Base-by-base conservation (phyloP, 53 echinoderm and acorn worm species). In the Zoroaster sp. region DNA sequence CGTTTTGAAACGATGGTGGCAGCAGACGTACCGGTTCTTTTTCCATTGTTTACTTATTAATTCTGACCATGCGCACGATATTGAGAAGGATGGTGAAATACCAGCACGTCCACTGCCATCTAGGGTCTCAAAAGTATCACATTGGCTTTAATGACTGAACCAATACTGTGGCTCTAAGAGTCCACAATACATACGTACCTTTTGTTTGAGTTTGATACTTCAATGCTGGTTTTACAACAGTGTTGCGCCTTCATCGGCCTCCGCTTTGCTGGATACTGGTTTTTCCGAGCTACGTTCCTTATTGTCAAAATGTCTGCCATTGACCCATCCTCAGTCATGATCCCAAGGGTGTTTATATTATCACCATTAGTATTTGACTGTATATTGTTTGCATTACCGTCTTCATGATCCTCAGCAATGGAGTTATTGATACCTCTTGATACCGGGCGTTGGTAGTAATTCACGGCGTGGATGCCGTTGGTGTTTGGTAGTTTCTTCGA, bases 401-500 rank as follows among this genome's bases (percentile, higher is more conserved):
- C 8, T 18, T 74, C 74, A 17, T 83, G 83, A 28, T 83, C 67
- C 79, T 33, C 40, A 3, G n/a, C 4, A 40, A n/a, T 20, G 74
- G n/a, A 23, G 74, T 5, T 37, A 3, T 66, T 4, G 68, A 35
- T 12, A 1, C 77, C 53, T 35, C 77, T 12, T 28, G 63, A 59
- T 59, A 30, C 35, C 77, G 77, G 35, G 10, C 77, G 49, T 23
- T 81, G 81, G 13, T 45, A 44, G 65, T 32, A 36, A 23, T 45
- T 21, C 9, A 68, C 41, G 45, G 12, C 44, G 15, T 87, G 73
- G 8, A 14, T 35, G 1, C 83, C 45, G 33, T 35, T 69, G 54
- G 41, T 66, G 40, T 83, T 83, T 3, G 88, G 83, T 13, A 83
- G 83, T 39, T 78, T n/a, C 38, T 75, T 83, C 4, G 52, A 42